These are phyloP conservation scores for Macrophya alboannulata DNA, from an alignment of 2,888 invertebrate genomes.

Conservation along the genomic window DNA sequence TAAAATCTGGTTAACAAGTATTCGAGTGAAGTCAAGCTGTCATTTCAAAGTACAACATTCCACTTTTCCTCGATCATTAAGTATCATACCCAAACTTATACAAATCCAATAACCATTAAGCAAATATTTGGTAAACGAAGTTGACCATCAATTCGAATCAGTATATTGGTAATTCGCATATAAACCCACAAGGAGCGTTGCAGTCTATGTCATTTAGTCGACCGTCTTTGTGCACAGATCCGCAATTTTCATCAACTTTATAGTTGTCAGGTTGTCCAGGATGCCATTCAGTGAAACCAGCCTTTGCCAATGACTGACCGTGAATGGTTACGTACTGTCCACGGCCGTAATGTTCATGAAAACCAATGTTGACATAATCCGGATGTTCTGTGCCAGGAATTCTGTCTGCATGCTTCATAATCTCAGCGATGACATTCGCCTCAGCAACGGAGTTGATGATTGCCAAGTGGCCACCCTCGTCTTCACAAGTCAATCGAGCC, in stretches of 20 bases:
- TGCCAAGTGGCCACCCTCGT: slow-evolving; percentile 30
- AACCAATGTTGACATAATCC: not conserved
- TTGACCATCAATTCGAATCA: not conserved
- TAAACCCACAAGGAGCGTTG: not conserved
- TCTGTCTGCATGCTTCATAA: not conserved
- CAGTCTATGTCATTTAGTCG: slow-evolving; percentile 6
- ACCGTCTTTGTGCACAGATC: slow-evolving; percentile 1
- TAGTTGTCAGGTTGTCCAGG: not conserved
- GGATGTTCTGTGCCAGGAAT: not conserved
- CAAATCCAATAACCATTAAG: not conserved
- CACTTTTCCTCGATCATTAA: no score
- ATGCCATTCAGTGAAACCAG: slow-evolving; percentile 20
- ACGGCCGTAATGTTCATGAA: slow-evolving; percentile 33
- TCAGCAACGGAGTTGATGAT: slow-evolving; percentile 35
- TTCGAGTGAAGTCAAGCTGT: no score
- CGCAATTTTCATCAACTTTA: not conserved
- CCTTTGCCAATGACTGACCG: slow-evolving; percentile 11
- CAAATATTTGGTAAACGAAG: not conserved
- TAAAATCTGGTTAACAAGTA: no score
- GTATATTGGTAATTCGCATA: slow-evolving; percentile 4
- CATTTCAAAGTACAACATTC: no score
- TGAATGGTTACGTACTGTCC: slow-evolving; percentile 39
- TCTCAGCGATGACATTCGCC: not conserved
- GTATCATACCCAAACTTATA: no score
- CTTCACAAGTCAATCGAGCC: not conserved